Base-by-base conservation (phyloP, 2,888 invertebrate genomes). In the Steinernema scapterisci region DNA sequence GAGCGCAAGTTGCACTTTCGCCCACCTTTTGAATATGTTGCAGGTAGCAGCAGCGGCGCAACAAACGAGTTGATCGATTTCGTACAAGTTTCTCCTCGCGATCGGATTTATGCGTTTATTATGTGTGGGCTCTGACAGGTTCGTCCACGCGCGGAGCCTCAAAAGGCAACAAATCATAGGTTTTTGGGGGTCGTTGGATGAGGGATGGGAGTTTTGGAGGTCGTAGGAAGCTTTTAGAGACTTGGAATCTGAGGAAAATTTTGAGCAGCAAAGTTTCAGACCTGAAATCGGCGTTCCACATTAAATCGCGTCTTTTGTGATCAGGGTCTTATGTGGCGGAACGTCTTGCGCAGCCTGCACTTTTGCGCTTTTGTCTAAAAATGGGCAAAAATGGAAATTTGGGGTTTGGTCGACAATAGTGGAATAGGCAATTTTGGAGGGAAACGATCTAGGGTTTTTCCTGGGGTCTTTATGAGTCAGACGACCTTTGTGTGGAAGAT, bases 21-120 rank as follows among this genome's bases (percentile, higher is more conserved):
- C 16, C 63, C 31, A 27, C 38, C 31, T 13, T 21, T 25, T 63
- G 27, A 63, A 63, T 63, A 63, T 63, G 63, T 38, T n/a, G n/a
- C n/a, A n/a, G n/a, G n/a, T n/a, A n/a, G n/a, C n/a, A n/a, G n/a
- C n/a, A n/a, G n/a, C n/a, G 48, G 5, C 13, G 48, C 25, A 38
- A 25, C 16, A 63, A 63, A 27, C 63, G 63, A 25, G 31, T 27
- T 63, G 25, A 27, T 63, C 31, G 38, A 48, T 48, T 11, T 48
- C 19, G 48, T 16, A 31, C 38, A 63, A 25, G 16, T 63, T 31
- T 16, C 38, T 63, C 27, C 21, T 54, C 13, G 27, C 38, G 31
- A 38, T 38, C 38, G 38, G 9, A 38, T 38, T 38, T 38, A 38
- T 6, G 3, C 38, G 38, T 38, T 38, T 38, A 38, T 38, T 38